Conservation (phyloP, 2,888 invertebrate genomes). For the Colletes collaris region DNA sequence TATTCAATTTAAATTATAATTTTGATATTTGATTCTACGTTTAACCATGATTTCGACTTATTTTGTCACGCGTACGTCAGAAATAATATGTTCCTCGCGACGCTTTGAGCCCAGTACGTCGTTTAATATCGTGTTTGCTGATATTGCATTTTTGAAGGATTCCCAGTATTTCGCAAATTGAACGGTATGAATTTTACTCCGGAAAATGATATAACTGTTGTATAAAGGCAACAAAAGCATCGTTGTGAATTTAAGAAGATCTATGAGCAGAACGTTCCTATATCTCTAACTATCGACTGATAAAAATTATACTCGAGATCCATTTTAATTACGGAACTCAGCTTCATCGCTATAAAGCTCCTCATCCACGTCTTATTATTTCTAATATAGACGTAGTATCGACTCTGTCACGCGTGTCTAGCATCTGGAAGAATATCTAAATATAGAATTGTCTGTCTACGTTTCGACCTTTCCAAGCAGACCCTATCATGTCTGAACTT, state of each 20-base stretch:
- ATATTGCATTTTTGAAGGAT: slow-evolving; percentile 2
- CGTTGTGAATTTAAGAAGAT: neutral
- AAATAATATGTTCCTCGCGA: neutral
- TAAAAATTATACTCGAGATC: no score
- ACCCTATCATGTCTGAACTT: slow-evolving; percentile 13
- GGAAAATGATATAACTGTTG: neutral
- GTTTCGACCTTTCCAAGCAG: neutral
- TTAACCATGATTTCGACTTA: neutral
- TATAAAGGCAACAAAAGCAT: neutral
- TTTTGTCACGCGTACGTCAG: neutral
- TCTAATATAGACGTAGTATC: neutral
- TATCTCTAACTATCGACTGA: no score
- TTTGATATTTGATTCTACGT: neutral
- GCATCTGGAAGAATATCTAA: neutral
- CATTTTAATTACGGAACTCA: no score
- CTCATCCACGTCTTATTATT: neutral
- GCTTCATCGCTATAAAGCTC: no score
- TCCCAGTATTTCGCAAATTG: neutral
- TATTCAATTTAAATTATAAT: no score
- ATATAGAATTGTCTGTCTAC: neutral
- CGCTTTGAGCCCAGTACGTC: neutral
- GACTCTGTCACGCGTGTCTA: neutral
- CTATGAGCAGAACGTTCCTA: no score
- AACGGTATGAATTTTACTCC: neutral
- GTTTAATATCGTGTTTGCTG: neutral